Percentiles rank a stretch among this genome's conserved stretches.
These are phyloP conservation scores for Umimayanthus chanpuru DNA, from an alignment of 92 coral and sea anemone genomes.

Conservation along the genomic window DNA sequence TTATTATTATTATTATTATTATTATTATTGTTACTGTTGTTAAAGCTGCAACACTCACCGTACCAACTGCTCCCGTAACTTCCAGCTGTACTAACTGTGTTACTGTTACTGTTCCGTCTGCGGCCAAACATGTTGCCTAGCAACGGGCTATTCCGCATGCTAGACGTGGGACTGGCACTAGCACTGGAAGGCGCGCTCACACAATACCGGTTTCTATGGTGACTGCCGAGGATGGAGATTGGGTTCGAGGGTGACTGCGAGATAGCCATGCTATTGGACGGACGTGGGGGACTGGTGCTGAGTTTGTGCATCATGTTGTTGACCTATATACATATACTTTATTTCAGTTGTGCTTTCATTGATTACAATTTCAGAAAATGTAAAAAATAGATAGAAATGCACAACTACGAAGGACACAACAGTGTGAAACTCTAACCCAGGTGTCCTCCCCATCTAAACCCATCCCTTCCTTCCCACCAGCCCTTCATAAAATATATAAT, in stretches of 20 bases:
- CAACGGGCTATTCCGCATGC: conserved; percentile 86
- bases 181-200: conserved; percentile 97
- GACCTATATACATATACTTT: not conserved
- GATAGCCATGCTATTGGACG: conserved; percentile 57
- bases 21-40: not conserved
- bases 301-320: conserved; percentile 59
- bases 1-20: not conserved
- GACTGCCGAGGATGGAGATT: conserved; percentile 67
- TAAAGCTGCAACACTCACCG: conserved; percentile 62
- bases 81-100: conserved; percentile 58
- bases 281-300: conserved; percentile 64
- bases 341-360: no score
- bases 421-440: no score
- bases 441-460: no score
- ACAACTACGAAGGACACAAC: no score
- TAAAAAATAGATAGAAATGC: no score
- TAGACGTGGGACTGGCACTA: conserved; percentile 90
- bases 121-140: conserved; percentile 77
- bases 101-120: conserved; percentile 77
- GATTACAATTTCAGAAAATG: no score
- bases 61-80: conserved; percentile 91
- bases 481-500: no score
- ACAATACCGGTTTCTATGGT: conserved; percentile 69
- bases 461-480: no score
- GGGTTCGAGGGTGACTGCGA: conserved; percentile 94